These are phyloP conservation scores for Cygnus buccinator DNA, from an alignment of 2,113 vertebrate species.

Conservation along the genomic window DNA sequence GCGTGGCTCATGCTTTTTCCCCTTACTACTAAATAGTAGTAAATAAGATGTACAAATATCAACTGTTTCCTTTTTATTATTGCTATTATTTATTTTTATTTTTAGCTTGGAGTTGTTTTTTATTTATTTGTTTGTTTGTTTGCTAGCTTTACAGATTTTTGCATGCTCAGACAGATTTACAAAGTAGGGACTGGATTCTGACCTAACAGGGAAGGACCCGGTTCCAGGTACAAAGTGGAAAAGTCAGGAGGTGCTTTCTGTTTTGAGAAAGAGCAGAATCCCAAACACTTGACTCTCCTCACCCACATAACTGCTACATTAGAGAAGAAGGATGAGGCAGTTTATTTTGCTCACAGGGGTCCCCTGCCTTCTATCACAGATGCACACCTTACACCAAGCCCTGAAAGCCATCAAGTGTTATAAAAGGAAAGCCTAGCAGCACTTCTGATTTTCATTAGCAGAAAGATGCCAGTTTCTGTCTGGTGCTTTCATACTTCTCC, in stretches of 20 bases:
- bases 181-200: not conserved
- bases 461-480: not conserved
- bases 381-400: rapidly evolving
- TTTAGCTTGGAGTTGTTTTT: too few species aligned
- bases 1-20: not conserved
- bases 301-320: not conserved
- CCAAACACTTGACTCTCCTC: not conserved
- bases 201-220: not conserved
- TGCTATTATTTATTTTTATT: too few species aligned
- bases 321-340: not conserved
- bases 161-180: not conserved
- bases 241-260: not conserved
- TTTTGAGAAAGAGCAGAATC: not conserved
- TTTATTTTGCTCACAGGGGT: not conserved
- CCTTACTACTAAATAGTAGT: not conserved
- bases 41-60: not conserved
- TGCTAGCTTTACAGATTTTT: not conserved
- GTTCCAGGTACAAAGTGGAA: not conserved
- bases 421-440: not conserved
- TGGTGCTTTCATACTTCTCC: not conserved
- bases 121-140: not conserved
- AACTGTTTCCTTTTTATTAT: not conserved
- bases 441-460: not conserved
- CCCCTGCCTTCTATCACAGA: not conserved
- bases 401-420: not conserved